phyloP scores from a whole-genome alignment of 1,140 invertebrate species.

The Anthonomus grandis region DNA sequence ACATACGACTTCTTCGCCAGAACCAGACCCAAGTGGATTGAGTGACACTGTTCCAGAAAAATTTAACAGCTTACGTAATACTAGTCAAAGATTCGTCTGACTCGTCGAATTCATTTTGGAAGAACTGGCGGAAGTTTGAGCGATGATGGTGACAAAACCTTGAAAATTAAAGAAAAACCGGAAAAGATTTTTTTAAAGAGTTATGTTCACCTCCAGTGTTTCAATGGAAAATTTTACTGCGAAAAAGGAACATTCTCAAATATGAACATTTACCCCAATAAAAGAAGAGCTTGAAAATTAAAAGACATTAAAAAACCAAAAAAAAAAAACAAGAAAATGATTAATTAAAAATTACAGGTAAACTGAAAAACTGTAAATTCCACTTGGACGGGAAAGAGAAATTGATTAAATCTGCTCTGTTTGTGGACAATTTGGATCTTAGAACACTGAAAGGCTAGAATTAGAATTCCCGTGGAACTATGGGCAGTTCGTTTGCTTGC shows the following conservation, averaged over 20 bases:
- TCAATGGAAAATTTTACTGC: neutral
- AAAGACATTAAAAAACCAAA: constrained; percentile 3
- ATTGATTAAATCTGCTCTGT: neutral
- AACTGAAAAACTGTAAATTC: neutral
- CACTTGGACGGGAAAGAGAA: neutral
- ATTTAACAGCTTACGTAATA: constrained; percentile 5
- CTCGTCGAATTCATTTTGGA: constrained; percentile 7
- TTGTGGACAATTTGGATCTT: constrained; percentile 12
- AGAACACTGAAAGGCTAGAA: too few species aligned
- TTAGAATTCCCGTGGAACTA: too few species aligned
- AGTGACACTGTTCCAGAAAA: neutral
- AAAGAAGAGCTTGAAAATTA: constrained; percentile 8
- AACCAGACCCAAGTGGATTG: constrained; percentile 10
- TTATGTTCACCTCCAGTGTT: constrained; percentile 1
- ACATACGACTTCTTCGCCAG: constrained; percentile 8
- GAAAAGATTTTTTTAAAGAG: constrained; percentile 4
- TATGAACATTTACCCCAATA: constrained; percentile 2
- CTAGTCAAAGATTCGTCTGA: constrained; percentile 11
- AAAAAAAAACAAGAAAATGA: neutral
- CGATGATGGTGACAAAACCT: constrained; percentile 8
- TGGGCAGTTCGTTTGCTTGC: too few species aligned
- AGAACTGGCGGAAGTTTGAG: constrained; percentile 3
- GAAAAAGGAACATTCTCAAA: constrained; percentile 8
- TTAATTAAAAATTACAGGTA: constrained; percentile 1
- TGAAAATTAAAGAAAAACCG: constrained; percentile 8